Percentiles rank a stretch among this genome's conserved stretches.
Conservation (phyloP, 1,140 invertebrate species). For the Colletes gigas region DNA sequence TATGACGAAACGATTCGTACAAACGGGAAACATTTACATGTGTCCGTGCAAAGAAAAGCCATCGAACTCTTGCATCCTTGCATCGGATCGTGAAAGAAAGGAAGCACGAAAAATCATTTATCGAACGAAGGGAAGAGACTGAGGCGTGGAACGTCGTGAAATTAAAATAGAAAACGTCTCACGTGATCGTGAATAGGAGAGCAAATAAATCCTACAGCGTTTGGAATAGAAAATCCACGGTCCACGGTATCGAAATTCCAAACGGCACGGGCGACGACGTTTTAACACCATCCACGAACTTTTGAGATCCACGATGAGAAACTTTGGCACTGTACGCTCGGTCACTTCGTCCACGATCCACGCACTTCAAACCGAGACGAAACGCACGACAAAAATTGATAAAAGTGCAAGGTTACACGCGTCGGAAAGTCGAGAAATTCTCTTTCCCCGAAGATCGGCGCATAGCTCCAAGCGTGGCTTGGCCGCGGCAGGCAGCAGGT, state of each 20-base stretch:
- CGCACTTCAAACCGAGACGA: background rate
- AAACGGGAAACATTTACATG: background rate
- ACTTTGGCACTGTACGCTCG: background rate
- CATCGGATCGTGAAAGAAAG: background rate
- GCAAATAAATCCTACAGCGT: background rate
- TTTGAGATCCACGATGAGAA: conserved; percentile 4
- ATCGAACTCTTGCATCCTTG: background rate
- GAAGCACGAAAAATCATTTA: background rate
- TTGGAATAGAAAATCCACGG: conserved; percentile 1
- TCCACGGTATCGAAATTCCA: conserved; percentile 14
- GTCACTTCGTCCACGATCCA: too few species aligned
- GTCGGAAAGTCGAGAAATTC: conserved; percentile 20
- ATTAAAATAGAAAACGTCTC: background rate
- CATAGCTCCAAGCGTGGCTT: conserved; percentile 36
- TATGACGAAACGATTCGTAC: background rate
- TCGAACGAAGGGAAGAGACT: background rate
- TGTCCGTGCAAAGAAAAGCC: background rate
- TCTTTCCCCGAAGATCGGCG: conserved; percentile 19
- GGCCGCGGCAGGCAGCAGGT: conserved; percentile 24
- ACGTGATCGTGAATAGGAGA: background rate
- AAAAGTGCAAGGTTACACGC: background rate
- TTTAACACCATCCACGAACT: conserved; percentile 6
- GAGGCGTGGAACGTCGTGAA: background rate
- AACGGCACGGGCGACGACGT: conserved; percentile 27
- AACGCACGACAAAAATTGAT: background rate